Conservation (phyloP, 2,797 vertebrate species). For the Notolabrus celidotus region DNA sequence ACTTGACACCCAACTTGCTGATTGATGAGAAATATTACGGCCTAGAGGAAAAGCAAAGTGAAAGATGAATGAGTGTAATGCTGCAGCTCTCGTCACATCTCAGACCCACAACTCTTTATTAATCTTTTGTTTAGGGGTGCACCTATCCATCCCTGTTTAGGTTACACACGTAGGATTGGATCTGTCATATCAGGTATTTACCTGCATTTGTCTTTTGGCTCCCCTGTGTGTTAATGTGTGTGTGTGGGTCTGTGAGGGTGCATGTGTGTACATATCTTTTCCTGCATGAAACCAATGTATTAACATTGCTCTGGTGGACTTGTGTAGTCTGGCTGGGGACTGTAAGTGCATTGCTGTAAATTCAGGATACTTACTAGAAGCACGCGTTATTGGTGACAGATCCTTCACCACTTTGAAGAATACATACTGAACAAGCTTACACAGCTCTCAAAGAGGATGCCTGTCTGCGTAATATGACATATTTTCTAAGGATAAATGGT, state of each 20-base stretch:
- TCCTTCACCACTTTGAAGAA: neutral
- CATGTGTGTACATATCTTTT: conserved; percentile 39
- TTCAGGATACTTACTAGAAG: neutral
- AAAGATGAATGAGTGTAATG: conserved; percentile 85
- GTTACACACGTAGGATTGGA: conserved; percentile 84
- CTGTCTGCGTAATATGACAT: conserved; percentile 8
- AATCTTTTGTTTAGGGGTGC: conserved; percentile 82
- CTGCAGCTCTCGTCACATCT: conserved; percentile 80
- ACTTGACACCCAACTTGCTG: conserved; percentile 85
- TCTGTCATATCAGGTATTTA: conserved; percentile 86
- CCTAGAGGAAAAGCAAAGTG: conserved; percentile 81
- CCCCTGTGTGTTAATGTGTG: conserved; percentile 56
- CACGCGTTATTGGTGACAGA: neutral
- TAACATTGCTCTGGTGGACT: conserved; percentile 29
- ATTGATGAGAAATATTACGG: conserved; percentile 90
- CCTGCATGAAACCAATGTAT: conserved; percentile 18
- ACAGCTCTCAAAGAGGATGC: neutral
- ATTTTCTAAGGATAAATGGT: conserved; percentile 18
- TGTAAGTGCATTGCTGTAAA: neutral
- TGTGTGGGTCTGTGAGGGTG: conserved; percentile 38
- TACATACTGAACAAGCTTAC: neutral
- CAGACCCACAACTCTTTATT: conserved; percentile 85
- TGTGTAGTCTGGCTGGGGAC: conserved; percentile 26
- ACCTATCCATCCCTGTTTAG: conserved; percentile 84
- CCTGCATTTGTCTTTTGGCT: conserved; percentile 82